phyloP scores from a whole-genome alignment of 2,888 invertebrate genomes.

The Eilema sororculum region DNA sequence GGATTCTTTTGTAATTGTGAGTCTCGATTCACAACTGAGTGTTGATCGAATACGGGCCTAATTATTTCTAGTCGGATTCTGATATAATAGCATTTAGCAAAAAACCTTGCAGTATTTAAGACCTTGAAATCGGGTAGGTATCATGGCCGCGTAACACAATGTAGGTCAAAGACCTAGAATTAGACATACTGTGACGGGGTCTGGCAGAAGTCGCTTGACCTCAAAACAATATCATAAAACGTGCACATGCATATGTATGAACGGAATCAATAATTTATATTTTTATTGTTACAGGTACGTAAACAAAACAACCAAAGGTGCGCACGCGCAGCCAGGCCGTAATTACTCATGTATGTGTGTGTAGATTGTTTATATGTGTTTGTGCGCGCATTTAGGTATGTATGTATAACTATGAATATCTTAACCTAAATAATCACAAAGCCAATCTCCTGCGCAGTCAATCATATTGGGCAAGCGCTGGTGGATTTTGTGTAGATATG shows the following conservation, averaged over 20 bases:
- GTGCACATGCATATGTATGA: not conserved
- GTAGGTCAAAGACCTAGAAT: slow-evolving; percentile 1
- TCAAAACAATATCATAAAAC: not conserved
- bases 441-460: slow-evolving; percentile 62
- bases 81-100: no score
- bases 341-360: slow-evolving; percentile 1
- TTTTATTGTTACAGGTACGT: slow-evolving; percentile 24
- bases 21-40: no score
- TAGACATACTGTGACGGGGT: not conserved
- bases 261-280: not conserved
- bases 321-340: not conserved
- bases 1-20: no score
- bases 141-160: not conserved
- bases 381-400: slow-evolving; percentile 11
- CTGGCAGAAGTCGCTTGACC: not conserved
- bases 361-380: not conserved
- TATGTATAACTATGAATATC: slow-evolving; percentile 46
- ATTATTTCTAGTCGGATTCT: no score
- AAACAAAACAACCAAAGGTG: slow-evolving; percentile 5
- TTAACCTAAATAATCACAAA: slow-evolving; percentile 63
- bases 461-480: slow-evolving; percentile 31
- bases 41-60: no score
- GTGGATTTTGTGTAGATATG: not conserved
- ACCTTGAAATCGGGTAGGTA: not conserved
- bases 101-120: not conserved